A percentile compares a stretch with the other conserved stretches of the same genome.
Evolutionary conservation across 2,797 vertebrate species (phyloP).

Genomic region (Muscicapa comitata): DNA sequence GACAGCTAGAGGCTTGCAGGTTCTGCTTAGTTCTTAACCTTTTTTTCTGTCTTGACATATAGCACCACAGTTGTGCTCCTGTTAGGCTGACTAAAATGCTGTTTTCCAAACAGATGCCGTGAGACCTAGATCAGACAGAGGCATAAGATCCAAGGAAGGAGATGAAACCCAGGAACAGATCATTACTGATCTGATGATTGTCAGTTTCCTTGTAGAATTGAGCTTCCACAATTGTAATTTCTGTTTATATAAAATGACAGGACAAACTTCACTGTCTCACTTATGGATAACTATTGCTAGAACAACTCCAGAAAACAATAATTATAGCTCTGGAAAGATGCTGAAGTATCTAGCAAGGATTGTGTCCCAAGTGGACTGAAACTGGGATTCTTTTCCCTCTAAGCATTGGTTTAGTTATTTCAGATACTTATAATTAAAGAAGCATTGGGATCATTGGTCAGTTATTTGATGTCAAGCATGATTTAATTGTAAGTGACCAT

Average conservation of each 20-base stretch:
- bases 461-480: background rate
- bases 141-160: background rate
- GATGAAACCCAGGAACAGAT: background rate
- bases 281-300: background rate
- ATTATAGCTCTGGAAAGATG: background rate
- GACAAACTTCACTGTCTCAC: background rate
- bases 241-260: background rate
- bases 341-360: background rate
- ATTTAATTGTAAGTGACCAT: conserved; percentile 13
- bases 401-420: background rate
- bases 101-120: conserved; percentile 17
- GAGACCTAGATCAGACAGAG: background rate
- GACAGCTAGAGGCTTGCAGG: background rate
- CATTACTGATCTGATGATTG: background rate
- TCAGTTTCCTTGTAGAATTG: background rate
- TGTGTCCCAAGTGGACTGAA: background rate
- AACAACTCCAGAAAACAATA: background rate
- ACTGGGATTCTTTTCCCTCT: background rate
- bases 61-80: background rate
- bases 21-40: background rate
- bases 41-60: background rate
- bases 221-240: background rate
- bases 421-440: conserved; percentile 9
- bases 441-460: background rate
- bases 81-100: background rate